A percentile compares a stretch with the other conserved stretches of the same genome.
Conservation (phyloP, 2,113 vertebrate species). For the Oxyruncus cristatus region DNA sequence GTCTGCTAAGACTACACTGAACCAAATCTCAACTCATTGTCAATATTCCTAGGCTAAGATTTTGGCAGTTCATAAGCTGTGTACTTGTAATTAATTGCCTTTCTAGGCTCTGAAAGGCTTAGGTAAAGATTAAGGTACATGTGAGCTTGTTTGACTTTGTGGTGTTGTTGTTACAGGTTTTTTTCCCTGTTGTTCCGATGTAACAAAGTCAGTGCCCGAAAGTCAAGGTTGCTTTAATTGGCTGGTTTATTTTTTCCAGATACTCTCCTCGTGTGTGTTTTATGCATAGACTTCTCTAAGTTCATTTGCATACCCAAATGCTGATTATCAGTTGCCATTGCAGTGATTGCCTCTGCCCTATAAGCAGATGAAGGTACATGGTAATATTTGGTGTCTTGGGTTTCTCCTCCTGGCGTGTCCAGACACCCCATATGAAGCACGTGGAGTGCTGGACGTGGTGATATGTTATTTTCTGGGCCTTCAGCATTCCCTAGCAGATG, state of each 20-base stretch:
- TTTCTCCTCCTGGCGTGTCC: neutral
- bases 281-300: neutral
- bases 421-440: neutral
- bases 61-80: neutral
- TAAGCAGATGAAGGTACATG: neutral
- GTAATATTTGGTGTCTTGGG: neutral
- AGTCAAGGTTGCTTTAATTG: neutral
- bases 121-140: neutral
- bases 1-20: neutral
- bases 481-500: constrained; percentile 13
- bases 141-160: neutral
- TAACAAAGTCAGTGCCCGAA: neutral
- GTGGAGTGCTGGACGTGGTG: rapidly evolving
- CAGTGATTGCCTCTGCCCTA: neutral
- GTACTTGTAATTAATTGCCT: neutral
- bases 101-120: neutral
- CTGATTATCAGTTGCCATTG: neutral
- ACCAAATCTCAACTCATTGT: neutral
- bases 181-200: neutral
- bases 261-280: neutral
- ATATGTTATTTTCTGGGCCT: neutral
- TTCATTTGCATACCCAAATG: neutral
- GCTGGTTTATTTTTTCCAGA: rapidly evolving
- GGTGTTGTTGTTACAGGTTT: rapidly evolving
- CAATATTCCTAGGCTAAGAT: neutral